These are phyloP conservation scores for Harpegnathos saltator DNA, from an alignment of 1,140 invertebrate species.

Conservation along the genomic window DNA sequence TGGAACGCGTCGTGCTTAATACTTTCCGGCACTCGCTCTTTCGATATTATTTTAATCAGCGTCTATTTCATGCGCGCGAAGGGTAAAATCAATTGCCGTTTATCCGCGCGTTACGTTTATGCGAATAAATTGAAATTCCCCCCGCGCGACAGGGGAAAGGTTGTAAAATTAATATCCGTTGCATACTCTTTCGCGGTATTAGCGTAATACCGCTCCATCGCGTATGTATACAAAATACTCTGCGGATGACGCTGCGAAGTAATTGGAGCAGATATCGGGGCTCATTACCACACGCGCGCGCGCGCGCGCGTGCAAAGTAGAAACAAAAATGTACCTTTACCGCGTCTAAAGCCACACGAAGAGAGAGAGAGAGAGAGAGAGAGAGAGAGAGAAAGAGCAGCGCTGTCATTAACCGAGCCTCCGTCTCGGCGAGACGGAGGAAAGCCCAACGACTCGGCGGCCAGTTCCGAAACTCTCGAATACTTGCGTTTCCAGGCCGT, in stretches of 20 bases:
- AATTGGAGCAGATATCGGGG: too few relatives aligned
- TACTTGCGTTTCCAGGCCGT: background rate
- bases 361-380: too few relatives aligned
- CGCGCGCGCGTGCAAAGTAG: too few relatives aligned
- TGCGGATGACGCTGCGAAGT: background rate
- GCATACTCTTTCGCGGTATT: background rate
- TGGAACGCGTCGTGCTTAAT: background rate
- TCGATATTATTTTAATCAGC: background rate
- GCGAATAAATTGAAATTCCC: conserved; percentile 10
- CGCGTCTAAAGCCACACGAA: too few relatives aligned
- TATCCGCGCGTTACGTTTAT: background rate
- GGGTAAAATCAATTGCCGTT: background rate
- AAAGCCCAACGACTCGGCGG: too few relatives aligned
- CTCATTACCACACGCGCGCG: too few relatives aligned
- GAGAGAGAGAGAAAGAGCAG: too few relatives aligned
- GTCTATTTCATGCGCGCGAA: conserved; percentile 3
- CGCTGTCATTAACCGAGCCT: too few relatives aligned
- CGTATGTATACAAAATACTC: conserved; percentile 18
- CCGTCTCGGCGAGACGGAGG: too few relatives aligned
- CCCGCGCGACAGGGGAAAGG: background rate
- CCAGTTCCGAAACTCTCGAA: background rate
- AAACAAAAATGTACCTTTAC: too few relatives aligned
- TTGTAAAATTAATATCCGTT: conserved; percentile 39
- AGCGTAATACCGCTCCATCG: background rate
- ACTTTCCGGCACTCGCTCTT: background rate